Percentiles rank a stretch among this genome's conserved stretches.
These are phyloP conservation scores for Cephus nigrinus DNA, from an alignment of 2,888 invertebrate species.

Conservation along the genomic window DNA sequence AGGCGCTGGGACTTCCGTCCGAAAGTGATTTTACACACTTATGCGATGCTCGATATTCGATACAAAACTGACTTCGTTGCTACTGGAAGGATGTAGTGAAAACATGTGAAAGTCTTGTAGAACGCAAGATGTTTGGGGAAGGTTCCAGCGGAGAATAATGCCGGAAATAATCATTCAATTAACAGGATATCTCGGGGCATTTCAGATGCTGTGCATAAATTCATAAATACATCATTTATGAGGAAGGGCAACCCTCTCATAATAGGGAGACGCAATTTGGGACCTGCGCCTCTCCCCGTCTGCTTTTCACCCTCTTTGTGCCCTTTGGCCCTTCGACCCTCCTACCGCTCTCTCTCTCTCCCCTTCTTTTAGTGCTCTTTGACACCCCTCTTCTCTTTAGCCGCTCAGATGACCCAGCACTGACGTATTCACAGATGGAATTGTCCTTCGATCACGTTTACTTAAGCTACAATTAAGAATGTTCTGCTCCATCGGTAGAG, in stretches of 20 bases:
- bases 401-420: constrained; percentile 24
- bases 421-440: constrained; percentile 35
- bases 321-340: not conserved
- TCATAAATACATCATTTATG: constrained; percentile 31
- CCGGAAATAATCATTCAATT: constrained; percentile 28
- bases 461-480: no score
- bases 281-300: not conserved
- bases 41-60: no score
- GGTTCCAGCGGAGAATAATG: constrained; percentile 9
- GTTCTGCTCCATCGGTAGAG: no score
- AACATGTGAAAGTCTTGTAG: not conserved
- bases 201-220: constrained; percentile 17
- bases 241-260: constrained; percentile 12
- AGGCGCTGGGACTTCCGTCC: not conserved
- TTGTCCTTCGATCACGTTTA: constrained; percentile 26
- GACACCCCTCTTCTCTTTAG: constrained; percentile 6
- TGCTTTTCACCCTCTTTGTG: not conserved
- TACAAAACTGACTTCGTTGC: not conserved
- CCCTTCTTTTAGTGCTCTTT: not conserved
- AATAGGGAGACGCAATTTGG: constrained; percentile 16
- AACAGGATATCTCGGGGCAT: constrained; percentile 16
- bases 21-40: no score
- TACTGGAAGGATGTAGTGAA: not conserved
- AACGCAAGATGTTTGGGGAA: not conserved
- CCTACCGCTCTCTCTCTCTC: not conserved